Evolutionary conservation across 2,888 invertebrate species (phyloP), one percentile per base, ranked within the genome.

Genomic region (Cyaniris semiargus): DNA sequence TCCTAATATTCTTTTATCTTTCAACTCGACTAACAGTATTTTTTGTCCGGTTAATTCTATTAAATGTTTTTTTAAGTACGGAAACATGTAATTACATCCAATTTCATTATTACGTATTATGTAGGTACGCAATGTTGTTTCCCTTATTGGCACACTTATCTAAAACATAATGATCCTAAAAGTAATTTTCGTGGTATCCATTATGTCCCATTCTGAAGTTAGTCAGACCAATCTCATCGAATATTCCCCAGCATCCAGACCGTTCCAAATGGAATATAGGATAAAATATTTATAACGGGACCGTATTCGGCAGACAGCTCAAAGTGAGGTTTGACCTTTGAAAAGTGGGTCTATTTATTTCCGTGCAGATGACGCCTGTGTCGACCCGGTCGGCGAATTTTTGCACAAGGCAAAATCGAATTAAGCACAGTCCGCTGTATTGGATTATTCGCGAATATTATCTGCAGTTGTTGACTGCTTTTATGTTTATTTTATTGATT

Each of bases 281-380:
- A 80, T 82, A 79, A 79, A 82, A 82, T 80, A 83, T 82, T 81
- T 82, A 81, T 79, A 79, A 80, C 71, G 75, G 72, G 78, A 76
- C 78, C 78, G 80, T 81, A 81, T 82, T 80, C 77, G 77, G 76
- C 77, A 76, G 74, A 78, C 79, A 70, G 72, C 72, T 53, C 44
- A 72, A 72, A 72, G 72, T 44, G 79, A 74, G 72, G 76, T 79
- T 76, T 80, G 79, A 81, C 81, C 80, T 82, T 80, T 81, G 44
- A 56, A 80, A 76, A 79, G 78, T 76, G 77, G 77, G 78, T 78
- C 75, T 76, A 76, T 79, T 78, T 80, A 80, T 81, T 79, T 80
- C 78, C 78, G 79, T 78, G 71, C 71, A 77, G 81, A 78, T 76
- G 80, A 78, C 79, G 79, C 76, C 74, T 53, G 56, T 76, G 71